phyloP scores from a whole-genome alignment of 1,140 invertebrate genomes.

The Drosophila arizonae region DNA sequence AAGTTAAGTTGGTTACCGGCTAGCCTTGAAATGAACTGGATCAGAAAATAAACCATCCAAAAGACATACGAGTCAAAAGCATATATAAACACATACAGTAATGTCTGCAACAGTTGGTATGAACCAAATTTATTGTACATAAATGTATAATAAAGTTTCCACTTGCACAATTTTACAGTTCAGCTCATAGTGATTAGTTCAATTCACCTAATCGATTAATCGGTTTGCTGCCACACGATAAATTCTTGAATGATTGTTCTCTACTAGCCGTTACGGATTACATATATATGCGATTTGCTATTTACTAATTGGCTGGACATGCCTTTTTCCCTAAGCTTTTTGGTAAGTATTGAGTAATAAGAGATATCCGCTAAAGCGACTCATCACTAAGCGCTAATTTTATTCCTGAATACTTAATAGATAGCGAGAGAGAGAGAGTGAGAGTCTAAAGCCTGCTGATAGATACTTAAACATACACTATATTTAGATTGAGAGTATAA shows the following conservation, averaged over 20 bases:
- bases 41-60: too few relatives aligned
- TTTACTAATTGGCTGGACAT: too few relatives aligned
- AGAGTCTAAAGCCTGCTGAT: too few relatives aligned
- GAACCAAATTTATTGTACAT: too few relatives aligned
- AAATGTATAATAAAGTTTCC: too few relatives aligned
- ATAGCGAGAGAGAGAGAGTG: neutral
- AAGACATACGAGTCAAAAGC: too few relatives aligned
- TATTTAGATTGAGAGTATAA: neutral
- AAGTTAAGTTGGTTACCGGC: too few relatives aligned
- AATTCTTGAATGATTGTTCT: neutral
- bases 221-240: neutral
- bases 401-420: neutral
- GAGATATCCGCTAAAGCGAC: neutral
- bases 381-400: neutral
- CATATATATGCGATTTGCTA: too few relatives aligned
- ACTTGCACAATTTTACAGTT: too few relatives aligned
- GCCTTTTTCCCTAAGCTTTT: neutral
- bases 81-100: too few relatives aligned
- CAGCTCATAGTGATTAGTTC: neutral
- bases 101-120: too few relatives aligned
- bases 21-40: too few relatives aligned
- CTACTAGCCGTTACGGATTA: neutral
- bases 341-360: neutral
- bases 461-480: neutral
- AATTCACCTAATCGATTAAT: neutral